Evolutionary conservation across 2,888 invertebrate genomes (phyloP), one percentile per base, ranked within the genome.

Genomic region (Hymenopus coronatus): DNA sequence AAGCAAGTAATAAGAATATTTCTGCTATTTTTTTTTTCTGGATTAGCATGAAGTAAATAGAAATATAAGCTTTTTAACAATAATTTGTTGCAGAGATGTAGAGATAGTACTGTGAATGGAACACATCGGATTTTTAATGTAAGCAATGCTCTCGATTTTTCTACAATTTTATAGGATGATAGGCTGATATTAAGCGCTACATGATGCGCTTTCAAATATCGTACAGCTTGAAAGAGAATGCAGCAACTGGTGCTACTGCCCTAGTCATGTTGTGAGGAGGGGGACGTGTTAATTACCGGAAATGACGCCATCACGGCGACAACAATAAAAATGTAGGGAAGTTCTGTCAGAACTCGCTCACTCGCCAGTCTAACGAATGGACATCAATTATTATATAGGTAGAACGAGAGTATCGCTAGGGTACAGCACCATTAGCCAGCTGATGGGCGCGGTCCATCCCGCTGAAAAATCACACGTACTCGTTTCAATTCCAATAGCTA

Each of bases 201-300:
- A n/a, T n/a, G n/a, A n/a, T n/a, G n/a, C 40, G 9, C 40, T 40
- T 9, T 40, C 40, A 8, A 9, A 40, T 8, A 40, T 9, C 40
- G 40, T 8, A 8, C 46, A 20, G 15, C 15, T 15, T 54, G 15
- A 54, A 14, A 54, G 54, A 70, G 54, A 25, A 70, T 40, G 40
- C 54, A 70, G 54, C 25, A 70, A 70, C 54, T 70, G 54, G 54
- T 70, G 54, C 54, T 25, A 1, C 54, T 70, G 54, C 54, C 54
- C 54, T 15, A 70, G 20, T 20, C 54, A 70, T 70, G 20, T 70
- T 20, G 20, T 3, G 54, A 70, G 54, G 54, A 70, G 54, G 54
- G 54, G 54, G 54, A 46, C 14, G 87, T 87, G 87, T 87, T 88
- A 88, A 88, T 88, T 88, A 88, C 88, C 88, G 88, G 88, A 88